Evolutionary conservation across 2,113 vertebrate genomes (phyloP).

Genomic region (Natator depressus): DNA sequence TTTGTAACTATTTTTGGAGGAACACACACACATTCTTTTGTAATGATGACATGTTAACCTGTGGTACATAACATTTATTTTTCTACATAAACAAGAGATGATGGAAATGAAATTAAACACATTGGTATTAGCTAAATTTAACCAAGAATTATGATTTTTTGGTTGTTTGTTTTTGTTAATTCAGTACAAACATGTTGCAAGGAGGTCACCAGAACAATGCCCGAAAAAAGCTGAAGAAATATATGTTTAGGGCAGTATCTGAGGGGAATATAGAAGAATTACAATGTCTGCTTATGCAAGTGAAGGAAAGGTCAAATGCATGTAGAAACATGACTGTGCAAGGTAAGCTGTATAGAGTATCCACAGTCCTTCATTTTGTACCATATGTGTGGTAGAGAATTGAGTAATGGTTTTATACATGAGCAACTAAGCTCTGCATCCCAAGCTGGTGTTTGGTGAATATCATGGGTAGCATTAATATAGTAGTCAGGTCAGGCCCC

Average conservation of each 20-base stretch:
- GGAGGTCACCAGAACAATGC: constrained; percentile 63
- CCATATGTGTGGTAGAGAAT: background rate
- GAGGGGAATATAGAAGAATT: constrained; percentile 77
- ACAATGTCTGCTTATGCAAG: constrained; percentile 63
- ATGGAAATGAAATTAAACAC: background rate
- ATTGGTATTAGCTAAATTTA: background rate
- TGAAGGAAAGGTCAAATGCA: constrained; percentile 54
- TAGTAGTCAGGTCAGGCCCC: background rate
- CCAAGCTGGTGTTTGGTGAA: background rate
- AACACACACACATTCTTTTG: background rate
- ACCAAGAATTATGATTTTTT: background rate
- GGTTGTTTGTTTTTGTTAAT: background rate
- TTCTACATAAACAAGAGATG: background rate
- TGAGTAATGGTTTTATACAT: background rate
- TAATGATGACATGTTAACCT: accelerated
- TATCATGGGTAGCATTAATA: background rate
- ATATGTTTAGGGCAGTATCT: constrained; percentile 76
- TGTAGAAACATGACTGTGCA: constrained; percentile 36
- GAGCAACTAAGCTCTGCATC: background rate
- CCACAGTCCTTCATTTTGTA: background rate
- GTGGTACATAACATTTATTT: background rate
- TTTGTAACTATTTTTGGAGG: background rate
- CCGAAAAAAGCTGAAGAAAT: constrained; percentile 76
- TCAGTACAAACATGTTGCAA: constrained; percentile 69
- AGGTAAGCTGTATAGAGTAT: constrained; percentile 53